phyloP scores from a whole-genome alignment of 2,113 vertebrate genomes.

The Laticauda colubrina region DNA sequence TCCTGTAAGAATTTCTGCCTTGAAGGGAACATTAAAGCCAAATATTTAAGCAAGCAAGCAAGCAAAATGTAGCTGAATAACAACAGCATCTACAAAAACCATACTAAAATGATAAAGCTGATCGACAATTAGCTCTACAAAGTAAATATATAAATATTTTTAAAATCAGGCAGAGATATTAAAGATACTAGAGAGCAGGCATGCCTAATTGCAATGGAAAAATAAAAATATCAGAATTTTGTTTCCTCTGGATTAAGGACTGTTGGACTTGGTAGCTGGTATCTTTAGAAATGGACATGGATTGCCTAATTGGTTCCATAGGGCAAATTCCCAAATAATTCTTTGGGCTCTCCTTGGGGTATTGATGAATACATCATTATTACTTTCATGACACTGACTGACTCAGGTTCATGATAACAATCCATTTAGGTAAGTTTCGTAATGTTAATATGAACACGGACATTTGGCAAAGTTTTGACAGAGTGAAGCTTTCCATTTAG shows the following conservation, averaged over 20 bases:
- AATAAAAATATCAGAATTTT: neutral
- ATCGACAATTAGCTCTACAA: constrained; percentile 31
- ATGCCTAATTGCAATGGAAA: neutral
- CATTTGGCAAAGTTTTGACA: neutral
- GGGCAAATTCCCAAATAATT: neutral
- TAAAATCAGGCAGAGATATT: neutral
- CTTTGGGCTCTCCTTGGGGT: neutral
- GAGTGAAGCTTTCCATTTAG: neutral
- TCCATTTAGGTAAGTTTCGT: neutral
- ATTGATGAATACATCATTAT: neutral
- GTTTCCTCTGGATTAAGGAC: neutral
- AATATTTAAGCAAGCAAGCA: constrained; percentile 42
- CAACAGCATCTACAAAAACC: constrained; percentile 21
- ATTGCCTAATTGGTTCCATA: neutral
- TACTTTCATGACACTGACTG: neutral
- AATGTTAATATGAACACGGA: neutral
- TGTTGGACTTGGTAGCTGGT: neutral
- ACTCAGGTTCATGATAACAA: neutral
- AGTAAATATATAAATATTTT: neutral
- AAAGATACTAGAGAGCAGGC: neutral
- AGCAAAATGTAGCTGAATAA: constrained; percentile 45
- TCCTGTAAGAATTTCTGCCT: constrained; percentile 91
- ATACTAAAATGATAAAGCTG: constrained; percentile 39
- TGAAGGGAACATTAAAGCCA: constrained; percentile 48
- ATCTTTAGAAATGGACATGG: neutral